A percentile compares a stretch with the other conserved stretches of the same genome.
Evolutionary conservation across 2,888 invertebrate genomes (phyloP).

Genomic region (Thalpophila matura): DNA sequence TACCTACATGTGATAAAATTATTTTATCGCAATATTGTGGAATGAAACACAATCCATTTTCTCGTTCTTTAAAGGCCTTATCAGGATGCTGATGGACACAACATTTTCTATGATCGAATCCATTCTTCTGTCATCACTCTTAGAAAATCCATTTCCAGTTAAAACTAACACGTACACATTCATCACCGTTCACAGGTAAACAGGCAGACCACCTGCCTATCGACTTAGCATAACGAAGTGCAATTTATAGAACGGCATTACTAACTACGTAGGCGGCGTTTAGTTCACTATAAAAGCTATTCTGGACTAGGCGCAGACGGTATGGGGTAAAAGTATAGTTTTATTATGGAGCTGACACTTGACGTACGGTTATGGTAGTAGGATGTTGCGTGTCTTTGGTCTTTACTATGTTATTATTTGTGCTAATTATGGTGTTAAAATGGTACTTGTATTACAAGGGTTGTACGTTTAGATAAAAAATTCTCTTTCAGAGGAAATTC

Average conservation of each 20-base stretch:
- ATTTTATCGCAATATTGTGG: too few species aligned
- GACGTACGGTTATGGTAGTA: conserved; percentile 46
- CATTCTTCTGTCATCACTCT: conserved; percentile 33
- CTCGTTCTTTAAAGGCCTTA: too few species aligned
- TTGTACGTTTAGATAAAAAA: too few species aligned
- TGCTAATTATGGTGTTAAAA: conserved; percentile 14
- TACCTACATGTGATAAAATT: too few species aligned
- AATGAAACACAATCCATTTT: background rate
- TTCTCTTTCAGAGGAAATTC: too few species aligned
- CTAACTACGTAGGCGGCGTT: conserved; percentile 65
- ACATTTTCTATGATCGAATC: conserved; percentile 13
- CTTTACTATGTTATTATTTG: conserved; percentile 26
- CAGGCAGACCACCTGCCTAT: conserved; percentile 81
- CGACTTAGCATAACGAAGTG: conserved; percentile 84
- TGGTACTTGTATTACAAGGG: background rate
- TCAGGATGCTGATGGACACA: too few species aligned
- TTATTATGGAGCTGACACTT: conserved; percentile 49
- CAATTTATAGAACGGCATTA: conserved; percentile 81
- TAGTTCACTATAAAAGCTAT: conserved; percentile 54
- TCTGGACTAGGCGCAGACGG: conserved; percentile 34
- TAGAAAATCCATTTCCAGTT: conserved; percentile 15
- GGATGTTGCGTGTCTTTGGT: conserved; percentile 13
- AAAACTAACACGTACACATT: conserved; percentile 51
- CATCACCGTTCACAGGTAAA: conserved; percentile 65
- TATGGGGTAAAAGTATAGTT: conserved; percentile 48